Evolutionary conservation across 1,140 invertebrate genomes (phyloP), one percentile per base, ranked within the genome.

Genomic region (Aleiodes sp.): DNA sequence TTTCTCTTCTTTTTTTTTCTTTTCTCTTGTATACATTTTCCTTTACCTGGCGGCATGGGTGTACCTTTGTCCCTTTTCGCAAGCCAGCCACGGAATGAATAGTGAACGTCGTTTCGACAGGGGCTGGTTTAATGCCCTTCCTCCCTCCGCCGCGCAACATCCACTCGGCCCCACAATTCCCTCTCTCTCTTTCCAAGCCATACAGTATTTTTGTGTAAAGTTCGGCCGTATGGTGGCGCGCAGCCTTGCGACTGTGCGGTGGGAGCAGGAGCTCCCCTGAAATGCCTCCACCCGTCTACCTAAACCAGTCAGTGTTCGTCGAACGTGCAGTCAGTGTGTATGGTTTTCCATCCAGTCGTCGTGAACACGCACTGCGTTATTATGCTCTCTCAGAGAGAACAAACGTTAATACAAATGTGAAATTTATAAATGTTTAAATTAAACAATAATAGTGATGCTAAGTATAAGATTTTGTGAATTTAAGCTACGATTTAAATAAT

Each of bases 251-350:
- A 12, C 26, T 43, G 2, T 41, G 33, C 33, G 10, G 29, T 65
- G 68, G 60, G 60, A 67, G 52, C 10, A 35, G 24, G 26, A 46
- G 29, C 19, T 37, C 71, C 60, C 70, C 72, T 26, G 59, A 63
- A 64, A 68, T 66, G 52, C 67, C 68, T 28, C 68, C 66, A 66
- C 70, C 71, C 65, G 62, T 73, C 72, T 70, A 31, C 56, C 68
- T 63, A 62, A 43, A 71, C 57, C 70, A 68, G 69, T 78, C 78
- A 83, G 81, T 83, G 69, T 65, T 79, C 80, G 75, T 81, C 70
- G 78, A 80, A 75, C 75, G 74, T 78, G 76, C 76, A 68, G 60
- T 65, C 35, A 73, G 74, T 65, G 60, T 69, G 70, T 69, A 71
- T 72, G 68, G 56, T 60, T 14, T 29, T 16, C 33, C n/a, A 63